Base-by-base conservation (phyloP, 2,113 vertebrate genomes). In the Labeo rohita region DNA sequence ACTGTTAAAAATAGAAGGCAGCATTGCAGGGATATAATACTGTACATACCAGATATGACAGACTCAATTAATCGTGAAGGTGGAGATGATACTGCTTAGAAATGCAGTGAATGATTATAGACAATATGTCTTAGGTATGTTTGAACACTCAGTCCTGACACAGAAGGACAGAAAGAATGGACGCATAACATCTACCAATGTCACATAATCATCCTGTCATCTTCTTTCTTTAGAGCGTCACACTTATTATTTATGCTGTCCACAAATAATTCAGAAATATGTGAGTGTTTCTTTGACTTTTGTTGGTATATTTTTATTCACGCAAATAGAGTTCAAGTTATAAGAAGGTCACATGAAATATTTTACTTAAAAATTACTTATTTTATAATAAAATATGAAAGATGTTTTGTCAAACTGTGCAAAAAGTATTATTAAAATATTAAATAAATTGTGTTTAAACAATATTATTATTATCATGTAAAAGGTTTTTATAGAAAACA, bases 71-170 rank as follows among this genome's bases (percentile, higher is more conserved):
- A 34, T 43, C 21, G 49, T 82, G 76, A 84, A 63, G 8, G 34
- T 4, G 3, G 18, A 66, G 39, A 49, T 79, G 18, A n/a, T 28
- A 34, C 0, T 76, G 82, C 82, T 78, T 84, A 61, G 50, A 87
- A 85, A 45, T 28, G 49, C 50, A 39, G 10, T 65, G 87, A 77
- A 54, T 39, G 50, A 88, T 76, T 85, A 84, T 68, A 39, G 74
- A 74, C 72, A 70, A 72, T 50, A 49, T 3, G 28, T 61, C 68
- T 89, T 78, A 77, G 23, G 39, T 36, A 54, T 85, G 45, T 84
- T 85, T 78, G 3, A 66, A 87, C 39, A 39, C 9, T 61, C 18
- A 21, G 78, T 28, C 63, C 16, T n/a, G 75, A 87, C 82, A 59
- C 13, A 47, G 52, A 84, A n/a, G 66, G 45, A 59, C 39, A 11